Conservation (phyloP, 2,113 vertebrate species). For the Trichechus manatus region DNA sequence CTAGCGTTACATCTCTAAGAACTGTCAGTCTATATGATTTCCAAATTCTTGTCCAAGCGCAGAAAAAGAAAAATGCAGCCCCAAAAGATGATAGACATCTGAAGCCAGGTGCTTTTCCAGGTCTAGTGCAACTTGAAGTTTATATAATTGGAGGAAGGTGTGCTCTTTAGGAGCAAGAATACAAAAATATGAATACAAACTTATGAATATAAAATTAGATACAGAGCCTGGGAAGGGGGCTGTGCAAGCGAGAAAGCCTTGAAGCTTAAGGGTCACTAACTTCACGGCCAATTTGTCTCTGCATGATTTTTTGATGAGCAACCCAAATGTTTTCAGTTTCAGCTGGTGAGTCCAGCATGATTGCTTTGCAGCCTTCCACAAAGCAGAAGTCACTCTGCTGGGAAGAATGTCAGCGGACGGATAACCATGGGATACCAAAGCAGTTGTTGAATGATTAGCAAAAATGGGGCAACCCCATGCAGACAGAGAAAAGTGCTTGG, state of each 20-base stretch:
- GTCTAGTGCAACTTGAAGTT: not conserved
- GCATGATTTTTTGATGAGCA: not conserved
- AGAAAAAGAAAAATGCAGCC: not conserved
- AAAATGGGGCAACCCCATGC: not conserved
- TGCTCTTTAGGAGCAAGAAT: not conserved
- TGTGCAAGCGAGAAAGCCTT: not conserved
- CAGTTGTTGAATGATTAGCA: not conserved
- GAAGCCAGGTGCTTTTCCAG: not conserved
- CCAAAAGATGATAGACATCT: not conserved
- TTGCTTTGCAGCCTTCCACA: not conserved
- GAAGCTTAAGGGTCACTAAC: not conserved
- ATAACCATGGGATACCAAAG: not conserved
- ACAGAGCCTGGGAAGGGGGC: not conserved
- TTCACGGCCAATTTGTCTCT: not conserved
- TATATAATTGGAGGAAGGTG: not conserved
- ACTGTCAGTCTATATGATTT: not conserved
- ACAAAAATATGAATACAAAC: not conserved
- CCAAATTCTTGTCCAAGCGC: not conserved
- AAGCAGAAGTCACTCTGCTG: not conserved
- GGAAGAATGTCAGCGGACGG: not conserved
- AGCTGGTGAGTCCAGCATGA: not conserved
- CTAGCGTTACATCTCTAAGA: not conserved
- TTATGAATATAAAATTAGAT: not conserved
- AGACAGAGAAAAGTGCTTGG: not conserved
- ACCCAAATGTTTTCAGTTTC: not conserved